phyloP scores from a whole-genome alignment of 2,797 vertebrate genomes.

The Coregonus ussuriensis region DNA sequence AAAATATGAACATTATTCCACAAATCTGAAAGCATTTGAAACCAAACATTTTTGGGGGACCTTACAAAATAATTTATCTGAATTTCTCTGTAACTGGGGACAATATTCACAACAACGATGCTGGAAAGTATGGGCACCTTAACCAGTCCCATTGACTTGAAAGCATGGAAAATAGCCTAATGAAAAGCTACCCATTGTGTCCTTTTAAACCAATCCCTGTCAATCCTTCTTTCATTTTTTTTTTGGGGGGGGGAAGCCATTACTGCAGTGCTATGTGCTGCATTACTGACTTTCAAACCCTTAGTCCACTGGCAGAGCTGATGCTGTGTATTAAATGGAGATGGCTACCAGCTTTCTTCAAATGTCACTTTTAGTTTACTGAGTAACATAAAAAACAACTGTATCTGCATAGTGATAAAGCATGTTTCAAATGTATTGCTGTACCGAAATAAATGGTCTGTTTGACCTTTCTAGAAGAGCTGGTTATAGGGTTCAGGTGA shows the following conservation, averaged over 20 bases:
- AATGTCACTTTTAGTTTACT: too few species aligned
- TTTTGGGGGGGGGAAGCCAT: slow-evolving; percentile 48
- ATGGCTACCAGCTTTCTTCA: not conserved
- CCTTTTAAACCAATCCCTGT: slow-evolving; percentile 42
- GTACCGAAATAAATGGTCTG: not conserved
- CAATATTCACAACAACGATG: slow-evolving; percentile 15
- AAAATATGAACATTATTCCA: slow-evolving; percentile 24
- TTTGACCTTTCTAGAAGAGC: not conserved
- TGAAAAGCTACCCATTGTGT: slow-evolving; percentile 15
- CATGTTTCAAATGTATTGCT: not conserved
- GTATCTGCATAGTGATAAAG: not conserved
- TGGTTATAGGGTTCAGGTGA: slow-evolving; percentile 3
- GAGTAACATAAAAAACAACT: not conserved
- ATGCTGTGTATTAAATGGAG: slow-evolving; percentile 30
- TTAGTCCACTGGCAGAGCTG: slow-evolving; percentile 45
- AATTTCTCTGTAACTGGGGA: slow-evolving; percentile 15
- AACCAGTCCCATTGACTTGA: slow-evolving; percentile 26
- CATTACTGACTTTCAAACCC: slow-evolving; percentile 49
- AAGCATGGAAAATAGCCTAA: slow-evolving; percentile 18
- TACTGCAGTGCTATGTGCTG: slow-evolving; percentile 48
- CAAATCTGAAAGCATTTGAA: slow-evolving; percentile 13
- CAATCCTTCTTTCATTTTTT: slow-evolving; percentile 31
- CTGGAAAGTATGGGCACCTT: slow-evolving; percentile 22
- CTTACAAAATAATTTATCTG: not conserved
- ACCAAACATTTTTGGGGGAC: slow-evolving; percentile 21